phyloP scores from a whole-genome alignment of 2,797 vertebrate species.

The Betta splendens region DNA sequence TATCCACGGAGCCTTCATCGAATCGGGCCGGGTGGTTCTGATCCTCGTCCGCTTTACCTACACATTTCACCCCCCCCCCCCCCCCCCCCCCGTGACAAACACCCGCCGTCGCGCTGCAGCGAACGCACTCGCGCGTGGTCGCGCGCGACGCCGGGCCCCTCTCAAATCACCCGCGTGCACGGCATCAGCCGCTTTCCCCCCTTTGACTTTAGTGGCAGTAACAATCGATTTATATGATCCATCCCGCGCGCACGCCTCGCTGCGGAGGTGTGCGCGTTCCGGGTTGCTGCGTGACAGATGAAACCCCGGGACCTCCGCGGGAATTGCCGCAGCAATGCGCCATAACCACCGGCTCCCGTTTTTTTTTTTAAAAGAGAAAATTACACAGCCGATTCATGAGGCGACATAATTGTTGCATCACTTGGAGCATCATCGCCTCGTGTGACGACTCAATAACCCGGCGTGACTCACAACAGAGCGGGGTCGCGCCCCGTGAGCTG shows the following conservation, averaged over 20 bases:
- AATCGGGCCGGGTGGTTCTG: too few species aligned
- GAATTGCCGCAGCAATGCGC: conserved; percentile 55
- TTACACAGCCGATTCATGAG: conserved; percentile 30
- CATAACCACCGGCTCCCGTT: conserved; percentile 35
- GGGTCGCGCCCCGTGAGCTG: background rate
- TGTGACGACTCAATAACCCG: background rate
- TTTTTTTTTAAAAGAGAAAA: conserved; percentile 34
- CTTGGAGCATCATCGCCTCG: conserved; percentile 13
- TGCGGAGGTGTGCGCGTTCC: conserved; percentile 54
- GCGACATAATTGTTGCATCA: conserved; percentile 34
- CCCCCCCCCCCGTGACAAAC: background rate
- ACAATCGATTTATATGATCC: conserved; percentile 69
- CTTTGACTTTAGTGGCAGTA: conserved; percentile 43
- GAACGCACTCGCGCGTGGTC: background rate
- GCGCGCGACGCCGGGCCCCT: conserved; percentile 4
- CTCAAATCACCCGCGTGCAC: conserved; percentile 46
- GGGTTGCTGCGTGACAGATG: conserved; percentile 57
- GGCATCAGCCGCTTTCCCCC: conserved; percentile 27
- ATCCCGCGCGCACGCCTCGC: conserved; percentile 50
- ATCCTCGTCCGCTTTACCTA: conserved; percentile 17
- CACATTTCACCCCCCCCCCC: conserved; percentile 2
- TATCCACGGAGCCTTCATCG: too few species aligned
- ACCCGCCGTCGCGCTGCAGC: background rate
- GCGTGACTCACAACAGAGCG: background rate
- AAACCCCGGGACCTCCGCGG: conserved; percentile 40